Evolutionary conservation across 2,113 vertebrate genomes (phyloP), one percentile per base, ranked within the genome.

Genomic region (Aptenodytes forsteri): DNA sequence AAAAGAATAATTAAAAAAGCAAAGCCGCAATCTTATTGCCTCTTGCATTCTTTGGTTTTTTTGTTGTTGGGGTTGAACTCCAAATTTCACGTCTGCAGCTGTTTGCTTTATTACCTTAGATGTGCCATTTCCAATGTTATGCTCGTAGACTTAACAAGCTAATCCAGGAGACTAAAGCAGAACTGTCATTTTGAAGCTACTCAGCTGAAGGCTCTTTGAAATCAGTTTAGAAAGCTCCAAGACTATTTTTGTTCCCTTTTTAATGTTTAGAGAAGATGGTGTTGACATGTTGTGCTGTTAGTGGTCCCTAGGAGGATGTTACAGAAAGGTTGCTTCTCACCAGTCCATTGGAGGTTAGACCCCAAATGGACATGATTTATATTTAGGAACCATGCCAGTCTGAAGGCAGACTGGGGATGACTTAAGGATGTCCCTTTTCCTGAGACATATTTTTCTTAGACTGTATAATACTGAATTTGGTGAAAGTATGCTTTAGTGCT

Each of bases 151-250:
- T 90, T 95, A 97, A 90, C 81, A 90, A 95, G 82, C 82, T 96
- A 73, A 89, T 93, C 81, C 0, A 1, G 62, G 52, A 96, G 83
- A 96, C 76, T 94, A 94, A 94, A 95, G 62, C 92, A 96, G 77
- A 95, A 27, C 92, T 95, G 93, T 96, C 91, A 90, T 92, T 92
- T 87, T 94, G 91, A 89, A 97, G 83, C 72, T 86, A 87, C 67
- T 92, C 64, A 79, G 65, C 65, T 94, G 87, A 97, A 91, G 71
- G 44, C 71, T 90, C 90, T 97, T 97, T 95, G 87, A 96, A 96
- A 97, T 95, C 65, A 69, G 46, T 83, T 88, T 77, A 94, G 94
- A 95, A 95, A 81, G 84, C 84, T 90, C 47, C 67, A 90, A 80
- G 70, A 95, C 75, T 95, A 85, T 92, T 91, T 96, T 93, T 82